These are phyloP conservation scores for Biston stratarius DNA, from an alignment of 2,888 invertebrate genomes.

Conservation along the genomic window DNA sequence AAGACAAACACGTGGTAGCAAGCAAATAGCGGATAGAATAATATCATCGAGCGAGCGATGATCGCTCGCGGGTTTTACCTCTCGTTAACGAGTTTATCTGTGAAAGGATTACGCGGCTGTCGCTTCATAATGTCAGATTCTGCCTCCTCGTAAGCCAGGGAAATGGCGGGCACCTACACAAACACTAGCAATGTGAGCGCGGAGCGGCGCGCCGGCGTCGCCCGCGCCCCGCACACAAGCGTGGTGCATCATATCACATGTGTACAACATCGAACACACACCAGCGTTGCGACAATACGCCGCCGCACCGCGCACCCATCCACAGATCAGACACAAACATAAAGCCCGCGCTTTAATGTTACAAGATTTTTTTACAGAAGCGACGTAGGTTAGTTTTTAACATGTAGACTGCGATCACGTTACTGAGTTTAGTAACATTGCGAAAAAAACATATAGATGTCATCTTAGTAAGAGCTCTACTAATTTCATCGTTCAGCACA, in stretches of 20 bases:
- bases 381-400: too few relatives aligned
- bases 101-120: constrained; percentile 98
- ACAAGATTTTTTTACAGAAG: too few relatives aligned
- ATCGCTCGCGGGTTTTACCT: constrained; percentile 90
- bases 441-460: too few relatives aligned
- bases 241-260: constrained; percentile 73
- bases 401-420: not conserved
- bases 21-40: constrained; percentile 84
- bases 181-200: constrained; percentile 84
- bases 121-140: constrained; percentile 99
- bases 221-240: constrained; percentile 62
- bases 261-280: constrained; percentile 83
- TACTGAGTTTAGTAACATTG: too few relatives aligned
- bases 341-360: not conserved
- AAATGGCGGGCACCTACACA: constrained; percentile 97
- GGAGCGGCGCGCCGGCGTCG: constrained; percentile 40
- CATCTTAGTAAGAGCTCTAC: too few relatives aligned
- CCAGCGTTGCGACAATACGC: constrained; percentile 59
- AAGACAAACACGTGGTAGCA: constrained; percentile 84
- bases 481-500: too few relatives aligned
- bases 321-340: not conserved
- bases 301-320: constrained; percentile 23
- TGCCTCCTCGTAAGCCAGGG: constrained; percentile 99
- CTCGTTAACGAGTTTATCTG: constrained; percentile 99
- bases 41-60: constrained; percentile 75